A percentile compares a stretch with the other conserved stretches of the same genome.
phyloP scores from a whole-genome alignment of 2,113 vertebrate species.

The Vulpes ferrilata region DNA sequence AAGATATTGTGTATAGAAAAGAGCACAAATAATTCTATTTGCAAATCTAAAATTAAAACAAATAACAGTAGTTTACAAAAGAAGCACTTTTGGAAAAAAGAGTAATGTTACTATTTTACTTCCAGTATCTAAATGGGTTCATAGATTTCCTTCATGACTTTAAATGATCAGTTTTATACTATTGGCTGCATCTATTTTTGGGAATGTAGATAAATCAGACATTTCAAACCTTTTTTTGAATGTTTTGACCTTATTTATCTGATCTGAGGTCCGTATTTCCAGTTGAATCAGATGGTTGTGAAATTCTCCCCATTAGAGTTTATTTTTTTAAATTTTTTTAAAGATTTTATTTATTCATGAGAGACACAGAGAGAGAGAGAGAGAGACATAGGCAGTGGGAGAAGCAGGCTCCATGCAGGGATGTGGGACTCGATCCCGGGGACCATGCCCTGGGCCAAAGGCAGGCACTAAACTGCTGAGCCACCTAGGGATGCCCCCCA shows the following conservation, averaged over 20 bases:
- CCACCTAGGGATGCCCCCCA: not conserved
- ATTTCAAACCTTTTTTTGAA: slow-evolving; percentile 33
- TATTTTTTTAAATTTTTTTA: not conserved
- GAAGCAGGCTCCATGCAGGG: too few relatives aligned
- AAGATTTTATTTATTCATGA: too few relatives aligned
- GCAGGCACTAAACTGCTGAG: too few relatives aligned
- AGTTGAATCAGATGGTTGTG: slow-evolving; percentile 16
- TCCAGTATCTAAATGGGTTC: not conserved
- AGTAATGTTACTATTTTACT: not conserved
- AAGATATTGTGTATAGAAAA: slow-evolving; percentile 12
- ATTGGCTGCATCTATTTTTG: not conserved
- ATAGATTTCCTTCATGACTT: slow-evolving; percentile 8
- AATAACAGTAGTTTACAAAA: not conserved
- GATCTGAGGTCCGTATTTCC: not conserved
- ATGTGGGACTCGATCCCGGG: too few relatives aligned
- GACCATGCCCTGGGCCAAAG: too few relatives aligned
- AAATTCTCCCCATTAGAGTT: slow-evolving; percentile 26
- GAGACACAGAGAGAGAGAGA: too few relatives aligned
- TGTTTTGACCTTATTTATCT: slow-evolving; percentile 46
- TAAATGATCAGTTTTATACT: slow-evolving; percentile 5
- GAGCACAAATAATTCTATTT: not conserved
- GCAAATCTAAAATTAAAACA: not conserved
- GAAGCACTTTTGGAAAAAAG: not conserved
- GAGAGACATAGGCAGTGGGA: too few relatives aligned
- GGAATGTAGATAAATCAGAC: not conserved